Evolutionary conservation across 2,888 invertebrate species (phyloP).

Genomic region (Parnassius mnemosyne): DNA sequence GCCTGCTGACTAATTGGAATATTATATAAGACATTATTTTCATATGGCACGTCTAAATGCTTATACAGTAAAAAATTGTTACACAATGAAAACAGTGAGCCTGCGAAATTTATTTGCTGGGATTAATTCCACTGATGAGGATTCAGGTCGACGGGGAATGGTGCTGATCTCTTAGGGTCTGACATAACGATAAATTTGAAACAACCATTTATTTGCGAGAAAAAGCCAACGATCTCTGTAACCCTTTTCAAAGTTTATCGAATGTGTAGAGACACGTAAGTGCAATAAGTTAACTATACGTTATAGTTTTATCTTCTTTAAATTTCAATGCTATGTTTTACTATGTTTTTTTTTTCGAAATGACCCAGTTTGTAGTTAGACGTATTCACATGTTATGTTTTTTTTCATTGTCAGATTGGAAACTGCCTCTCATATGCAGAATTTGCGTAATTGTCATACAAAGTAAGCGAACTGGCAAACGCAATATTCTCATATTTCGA

Average conservation of each 20-base stretch:
- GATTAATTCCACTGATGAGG: constrained; percentile 36
- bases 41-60: no score
- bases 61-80: not conserved
- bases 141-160: constrained; percentile 34
- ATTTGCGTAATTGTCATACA: no score
- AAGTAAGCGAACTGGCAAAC: no score
- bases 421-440: no score
- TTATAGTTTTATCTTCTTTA: constrained; percentile 10
- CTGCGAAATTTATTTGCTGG: constrained; percentile 41
- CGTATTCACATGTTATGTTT: no score
- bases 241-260: constrained; percentile 51
- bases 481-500: no score
- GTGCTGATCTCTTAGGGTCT: constrained; percentile 40
- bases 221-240: constrained; percentile 35
- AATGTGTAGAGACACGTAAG: constrained; percentile 36
- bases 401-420: no score
- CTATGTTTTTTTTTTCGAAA: no score
- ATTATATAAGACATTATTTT: no score
- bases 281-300: constrained; percentile 22
- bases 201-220: constrained; percentile 46
- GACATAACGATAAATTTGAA: constrained; percentile 50
- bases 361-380: no score
- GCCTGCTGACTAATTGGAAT: no score
- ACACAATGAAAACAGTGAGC: constrained; percentile 4
- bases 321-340: not conserved